Percentiles rank a stretch among this genome's conserved stretches.
Conservation (phyloP, 2,888 invertebrate genomes). For the Linnaemya tessellans region DNA sequence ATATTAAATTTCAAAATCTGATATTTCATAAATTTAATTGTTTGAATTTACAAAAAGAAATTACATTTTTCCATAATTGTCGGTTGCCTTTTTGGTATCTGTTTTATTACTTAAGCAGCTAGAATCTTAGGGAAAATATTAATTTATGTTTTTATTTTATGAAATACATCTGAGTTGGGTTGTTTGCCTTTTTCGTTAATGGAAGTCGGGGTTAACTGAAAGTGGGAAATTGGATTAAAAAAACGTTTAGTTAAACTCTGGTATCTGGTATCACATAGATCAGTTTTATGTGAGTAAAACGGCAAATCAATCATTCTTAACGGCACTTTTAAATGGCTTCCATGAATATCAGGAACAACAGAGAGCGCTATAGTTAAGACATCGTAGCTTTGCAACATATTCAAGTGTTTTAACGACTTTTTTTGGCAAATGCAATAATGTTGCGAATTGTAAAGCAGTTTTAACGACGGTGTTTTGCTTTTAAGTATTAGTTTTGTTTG, state of each 20-base stretch:
- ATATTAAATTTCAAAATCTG: too few relatives aligned
- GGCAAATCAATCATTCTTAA: conserved; percentile 13
- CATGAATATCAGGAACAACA: background rate
- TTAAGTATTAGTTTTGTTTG: conserved; percentile 6
- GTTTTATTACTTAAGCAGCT: conserved; percentile 71
- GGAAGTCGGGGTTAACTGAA: conserved; percentile 75
- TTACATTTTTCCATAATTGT: conserved; percentile 57
- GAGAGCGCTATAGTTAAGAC: conserved; percentile 21
- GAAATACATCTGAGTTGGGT: conserved; percentile 70
- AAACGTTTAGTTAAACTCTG: conserved; percentile 27
- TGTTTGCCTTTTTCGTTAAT: conserved; percentile 73
- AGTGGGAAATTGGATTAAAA: conserved; percentile 54
- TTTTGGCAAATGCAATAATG: background rate
- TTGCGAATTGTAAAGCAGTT: conserved; percentile 26
- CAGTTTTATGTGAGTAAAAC: conserved; percentile 27
- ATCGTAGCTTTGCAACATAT: conserved; percentile 28
- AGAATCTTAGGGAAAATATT: conserved; percentile 67
- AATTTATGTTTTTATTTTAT: conserved; percentile 68
- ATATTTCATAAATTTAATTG: conserved; percentile 18
- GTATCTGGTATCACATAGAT: conserved; percentile 6
- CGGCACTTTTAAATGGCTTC: conserved; percentile 1
- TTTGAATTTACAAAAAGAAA: conserved; percentile 57
- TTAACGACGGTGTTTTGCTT: background rate
- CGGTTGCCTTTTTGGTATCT: conserved; percentile 72
- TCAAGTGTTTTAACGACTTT: conserved; percentile 57